Evolutionary conservation across 2,113 vertebrate species (phyloP), one percentile per base, ranked within the genome.

Genomic region (Bothrops jararaca): DNA sequence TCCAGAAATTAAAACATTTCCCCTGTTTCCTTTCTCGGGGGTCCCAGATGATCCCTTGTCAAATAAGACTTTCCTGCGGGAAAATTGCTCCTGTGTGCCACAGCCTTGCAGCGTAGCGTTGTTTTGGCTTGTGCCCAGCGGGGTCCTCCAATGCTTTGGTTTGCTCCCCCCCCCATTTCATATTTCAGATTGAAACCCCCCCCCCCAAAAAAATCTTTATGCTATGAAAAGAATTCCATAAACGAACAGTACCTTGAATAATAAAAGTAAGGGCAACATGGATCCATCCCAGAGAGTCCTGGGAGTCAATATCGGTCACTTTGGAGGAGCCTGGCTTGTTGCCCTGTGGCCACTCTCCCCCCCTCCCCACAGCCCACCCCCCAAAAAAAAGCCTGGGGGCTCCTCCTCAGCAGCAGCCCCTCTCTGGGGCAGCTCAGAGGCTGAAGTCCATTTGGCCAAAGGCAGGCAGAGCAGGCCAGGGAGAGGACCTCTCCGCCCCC

Each of bases 1-100:
- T 64, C 10, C 58, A 69, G 29, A n/a, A 69, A 69, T 15, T 15
- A 69, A n/a, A 3, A 26, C n/a, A n/a, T 5, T 5, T 5, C 4
- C 29, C 29, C 26, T 10, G 1, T 15, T 29, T 12, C 9, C 58
- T 11, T 10, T 60, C 24, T 60, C 9, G 5, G 42, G 60, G 60
- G 11, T n/a, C 26, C 26, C 26, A n/a, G 26, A n/a, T 1, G 23
- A 26, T 24, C 8, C 6, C 3, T 11, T 64, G 13, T 4, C 60
- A 64, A 64, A 60, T 3, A 29, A 3, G 3, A 12, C 4, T n/a
- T 69, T 69, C 64, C 64, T 69, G 15, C 11, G 11, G 12, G 3
- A 4, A 13, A n/a, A n/a, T 0, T n/a, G 29, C 11, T 13, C 1
- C 11, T 5, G 6, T 1, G 29, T n/a, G 64, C 12, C 29, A 34